Percentiles rank a stretch among this genome's conserved stretches.
These are phyloP conservation scores for Spodoptera frugiperda DNA, from an alignment of 1,140 invertebrate species.

Conservation along the genomic window DNA sequence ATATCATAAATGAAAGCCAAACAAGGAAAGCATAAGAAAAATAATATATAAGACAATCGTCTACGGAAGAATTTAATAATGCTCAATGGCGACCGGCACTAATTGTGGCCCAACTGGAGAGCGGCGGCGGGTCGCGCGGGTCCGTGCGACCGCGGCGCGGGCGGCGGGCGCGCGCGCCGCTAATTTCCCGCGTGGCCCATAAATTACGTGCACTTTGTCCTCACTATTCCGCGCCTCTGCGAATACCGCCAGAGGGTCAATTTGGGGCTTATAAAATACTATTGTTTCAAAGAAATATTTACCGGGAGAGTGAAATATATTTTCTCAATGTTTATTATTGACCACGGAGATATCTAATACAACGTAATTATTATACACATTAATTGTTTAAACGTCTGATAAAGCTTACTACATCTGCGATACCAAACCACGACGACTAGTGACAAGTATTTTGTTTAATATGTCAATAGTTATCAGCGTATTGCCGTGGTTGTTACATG, in stretches of 20 bases:
- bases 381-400: not conserved
- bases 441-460: not conserved
- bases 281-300: constrained; percentile 1
- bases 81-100: constrained; percentile 19
- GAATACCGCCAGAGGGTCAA: constrained; percentile 19
- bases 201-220: constrained; percentile 65
- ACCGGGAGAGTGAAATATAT: not conserved
- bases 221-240: constrained; percentile 26
- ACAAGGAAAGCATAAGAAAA: not conserved
- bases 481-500: not conserved
- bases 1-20: too few relatives aligned
- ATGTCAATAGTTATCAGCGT: constrained; percentile 6
- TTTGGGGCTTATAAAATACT: constrained; percentile 20
- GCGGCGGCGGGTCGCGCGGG: not conserved
- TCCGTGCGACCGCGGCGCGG: constrained; percentile 18
- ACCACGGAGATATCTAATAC: not conserved
- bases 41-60: not conserved
- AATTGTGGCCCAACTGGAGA: constrained; percentile 1
- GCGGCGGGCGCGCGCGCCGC: constrained; percentile 52
- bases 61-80: constrained; percentile 27
- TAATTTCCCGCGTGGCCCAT: constrained; percentile 72
- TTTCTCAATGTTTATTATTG: not conserved
- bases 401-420: not conserved
- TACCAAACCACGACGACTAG: not conserved
- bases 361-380: not conserved